phyloP scores from a whole-genome alignment of 2,888 invertebrate genomes.

The Galerucella pusilla region DNA sequence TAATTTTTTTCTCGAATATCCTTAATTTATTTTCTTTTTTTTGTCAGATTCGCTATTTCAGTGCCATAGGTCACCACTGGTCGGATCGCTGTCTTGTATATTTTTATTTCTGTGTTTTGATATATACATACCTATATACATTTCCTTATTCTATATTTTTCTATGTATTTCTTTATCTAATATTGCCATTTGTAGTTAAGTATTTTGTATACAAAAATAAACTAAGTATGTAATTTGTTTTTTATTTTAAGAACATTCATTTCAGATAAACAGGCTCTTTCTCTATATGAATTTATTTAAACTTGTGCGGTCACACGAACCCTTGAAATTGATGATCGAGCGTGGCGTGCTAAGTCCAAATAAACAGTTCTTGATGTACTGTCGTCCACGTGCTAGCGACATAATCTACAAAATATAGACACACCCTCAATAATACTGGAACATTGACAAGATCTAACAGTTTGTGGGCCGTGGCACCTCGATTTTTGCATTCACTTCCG shows the following conservation, averaged over 20 bases:
- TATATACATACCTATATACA: no score
- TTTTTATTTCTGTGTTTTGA: no score
- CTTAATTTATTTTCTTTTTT: no score
- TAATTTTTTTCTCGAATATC: no score
- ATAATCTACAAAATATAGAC: conserved; percentile 47
- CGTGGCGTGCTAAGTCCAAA: conserved; percentile 35
- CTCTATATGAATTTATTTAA: conserved; percentile 4
- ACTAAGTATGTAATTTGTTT: not conserved
- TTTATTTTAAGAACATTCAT: not conserved
- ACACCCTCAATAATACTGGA: conserved; percentile 44
- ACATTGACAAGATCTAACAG: conserved; percentile 44
- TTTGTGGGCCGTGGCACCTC: conserved; percentile 44
- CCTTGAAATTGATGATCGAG: conserved; percentile 28
- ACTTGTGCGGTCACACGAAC: conserved; percentile 17
- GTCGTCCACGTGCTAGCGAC: conserved; percentile 41
- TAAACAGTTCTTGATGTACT: conserved; percentile 39
- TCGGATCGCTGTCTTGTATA: no score
- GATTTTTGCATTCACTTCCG: conserved; percentile 56
- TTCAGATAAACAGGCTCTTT: not conserved
- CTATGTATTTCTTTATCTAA: no score
- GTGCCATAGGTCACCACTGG: no score
- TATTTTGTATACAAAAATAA: not conserved
- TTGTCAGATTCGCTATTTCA: no score
- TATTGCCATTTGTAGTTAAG: not conserved
- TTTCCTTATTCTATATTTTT: no score